Percentiles rank a stretch among this genome's conserved stretches.
These are phyloP conservation scores for Odobenus rosmarus DNA, from an alignment of 2,113 vertebrate species.

Conservation along the genomic window DNA sequence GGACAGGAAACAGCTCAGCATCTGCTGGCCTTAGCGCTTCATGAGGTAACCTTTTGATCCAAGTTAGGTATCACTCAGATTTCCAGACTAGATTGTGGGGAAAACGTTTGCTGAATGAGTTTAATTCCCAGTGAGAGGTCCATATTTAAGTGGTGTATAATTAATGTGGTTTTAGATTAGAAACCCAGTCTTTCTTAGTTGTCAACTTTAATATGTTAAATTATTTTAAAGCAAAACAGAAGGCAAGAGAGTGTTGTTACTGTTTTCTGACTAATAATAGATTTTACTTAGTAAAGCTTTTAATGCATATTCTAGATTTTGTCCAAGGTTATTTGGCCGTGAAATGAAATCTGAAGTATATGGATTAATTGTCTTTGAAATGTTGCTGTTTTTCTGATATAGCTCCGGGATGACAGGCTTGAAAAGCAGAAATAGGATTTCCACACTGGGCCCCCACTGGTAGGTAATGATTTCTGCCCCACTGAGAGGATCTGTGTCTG, in stretches of 20 bases:
- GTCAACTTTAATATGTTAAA: slow-evolving; percentile 35
- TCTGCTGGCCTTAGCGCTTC: neutral
- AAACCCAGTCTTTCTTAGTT: slow-evolving; percentile 16
- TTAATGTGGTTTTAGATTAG: slow-evolving; percentile 25
- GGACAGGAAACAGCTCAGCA: neutral
- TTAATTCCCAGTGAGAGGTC: slow-evolving; percentile 19
- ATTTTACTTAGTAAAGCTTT: slow-evolving; percentile 34
- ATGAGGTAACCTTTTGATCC: neutral
- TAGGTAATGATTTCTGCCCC: neutral
- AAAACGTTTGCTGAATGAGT: neutral
- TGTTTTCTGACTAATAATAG: slow-evolving; percentile 31
- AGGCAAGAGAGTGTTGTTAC: neutral
- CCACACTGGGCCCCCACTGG: neutral
- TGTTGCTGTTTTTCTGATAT: neutral
- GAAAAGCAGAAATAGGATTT: neutral
- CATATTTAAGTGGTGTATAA: neutral
- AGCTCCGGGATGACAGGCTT: neutral
- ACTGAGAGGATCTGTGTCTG: neutral
- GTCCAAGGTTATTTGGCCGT: neutral
- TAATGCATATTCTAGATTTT: neutral
- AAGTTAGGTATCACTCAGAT: neutral
- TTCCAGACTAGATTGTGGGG: neutral
- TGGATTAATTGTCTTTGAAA: neutral
- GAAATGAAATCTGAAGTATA: slow-evolving; percentile 16
- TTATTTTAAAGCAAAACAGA: slow-evolving; percentile 37